These are phyloP conservation scores for Slavum lentiscoides DNA, from an alignment of 2,888 invertebrate genomes.

Conservation along the genomic window DNA sequence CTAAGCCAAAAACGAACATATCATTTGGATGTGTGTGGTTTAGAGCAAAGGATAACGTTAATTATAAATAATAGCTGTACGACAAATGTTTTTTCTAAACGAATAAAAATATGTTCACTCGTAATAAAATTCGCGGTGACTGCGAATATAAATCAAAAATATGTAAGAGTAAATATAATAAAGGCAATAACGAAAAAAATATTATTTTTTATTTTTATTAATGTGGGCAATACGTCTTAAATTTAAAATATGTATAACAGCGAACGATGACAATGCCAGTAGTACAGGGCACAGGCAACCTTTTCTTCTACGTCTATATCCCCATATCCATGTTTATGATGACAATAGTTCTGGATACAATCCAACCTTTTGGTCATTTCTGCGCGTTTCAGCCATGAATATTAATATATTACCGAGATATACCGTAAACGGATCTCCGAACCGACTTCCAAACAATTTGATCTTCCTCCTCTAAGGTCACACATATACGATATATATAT, in stretches of 20 bases:
- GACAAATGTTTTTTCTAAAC: too few relatives aligned
- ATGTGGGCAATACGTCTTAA: constrained; percentile 1
- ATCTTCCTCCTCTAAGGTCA: constrained; percentile 19
- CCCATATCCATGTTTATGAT: constrained; percentile 17
- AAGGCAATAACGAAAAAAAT: background rate
- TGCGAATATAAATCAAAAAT: too few relatives aligned
- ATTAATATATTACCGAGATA: constrained; percentile 28
- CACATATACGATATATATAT: background rate
- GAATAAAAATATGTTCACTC: too few relatives aligned
- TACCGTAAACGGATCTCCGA: constrained; percentile 26
- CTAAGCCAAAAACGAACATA: too few relatives aligned
- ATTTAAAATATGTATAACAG: constrained; percentile 15
- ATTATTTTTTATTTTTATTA: background rate
- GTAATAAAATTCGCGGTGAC: too few relatives aligned
- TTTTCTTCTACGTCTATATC: constrained; percentile 25
- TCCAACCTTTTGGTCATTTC: constrained; percentile 50
- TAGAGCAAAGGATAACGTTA: too few relatives aligned
- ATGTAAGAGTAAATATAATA: too few relatives aligned
- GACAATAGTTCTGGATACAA: constrained; percentile 42
- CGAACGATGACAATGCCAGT: constrained; percentile 10
- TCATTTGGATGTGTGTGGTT: too few relatives aligned
- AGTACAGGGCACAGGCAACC: background rate
- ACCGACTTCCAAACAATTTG: constrained; percentile 26
- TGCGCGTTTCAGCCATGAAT: constrained; percentile 45
- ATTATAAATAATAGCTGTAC: too few relatives aligned